These are phyloP conservation scores for Thecophora atra DNA, from an alignment of 2,888 invertebrate genomes.

Conservation along the genomic window DNA sequence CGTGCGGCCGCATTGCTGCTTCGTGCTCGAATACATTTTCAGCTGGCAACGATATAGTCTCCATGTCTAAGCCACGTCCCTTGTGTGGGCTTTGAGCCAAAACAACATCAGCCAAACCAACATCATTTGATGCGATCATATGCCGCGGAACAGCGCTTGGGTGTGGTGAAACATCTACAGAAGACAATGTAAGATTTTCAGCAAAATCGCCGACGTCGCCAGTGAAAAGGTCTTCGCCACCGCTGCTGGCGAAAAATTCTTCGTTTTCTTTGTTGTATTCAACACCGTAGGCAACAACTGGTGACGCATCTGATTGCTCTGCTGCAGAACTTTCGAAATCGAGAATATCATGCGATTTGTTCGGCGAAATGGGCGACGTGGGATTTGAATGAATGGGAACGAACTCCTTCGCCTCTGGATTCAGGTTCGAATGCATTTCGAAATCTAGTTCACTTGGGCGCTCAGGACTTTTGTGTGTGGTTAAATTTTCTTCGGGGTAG, in stretches of 20 bases:
- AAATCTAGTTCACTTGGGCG: conserved; percentile 40
- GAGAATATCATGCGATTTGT: conserved; percentile 38
- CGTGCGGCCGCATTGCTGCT: conserved; percentile 62
- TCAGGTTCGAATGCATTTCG: conserved; percentile 80
- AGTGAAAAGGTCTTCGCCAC: conserved; percentile 27
- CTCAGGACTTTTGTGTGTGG: background rate
- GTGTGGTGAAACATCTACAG: conserved; percentile 32
- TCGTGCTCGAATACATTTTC: conserved; percentile 62
- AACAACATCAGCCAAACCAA: conserved; percentile 66
- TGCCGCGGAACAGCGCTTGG: conserved; percentile 37
- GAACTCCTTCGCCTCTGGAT: conserved; percentile 88
- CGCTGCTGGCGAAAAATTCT: background rate
- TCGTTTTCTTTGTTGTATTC: conserved; percentile 7
- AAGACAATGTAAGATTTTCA: conserved; percentile 27
- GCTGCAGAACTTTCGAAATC: conserved; percentile 38
- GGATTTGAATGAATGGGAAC: conserved; percentile 69
- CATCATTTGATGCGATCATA: conserved; percentile 25
- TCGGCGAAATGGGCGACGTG: conserved; percentile 66
- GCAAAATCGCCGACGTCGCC: conserved; percentile 40
- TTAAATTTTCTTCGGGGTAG: conserved; percentile 26
- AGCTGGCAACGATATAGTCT: conserved; percentile 59
- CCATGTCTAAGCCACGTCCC: conserved; percentile 66
- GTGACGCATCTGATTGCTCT: conserved; percentile 37
- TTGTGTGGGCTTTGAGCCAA: conserved; percentile 80
- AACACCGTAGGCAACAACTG: conserved; percentile 17